Evolutionary conservation across 1,140 invertebrate genomes (phyloP).

Genomic region (Drosophila parabipectinata): DNA sequence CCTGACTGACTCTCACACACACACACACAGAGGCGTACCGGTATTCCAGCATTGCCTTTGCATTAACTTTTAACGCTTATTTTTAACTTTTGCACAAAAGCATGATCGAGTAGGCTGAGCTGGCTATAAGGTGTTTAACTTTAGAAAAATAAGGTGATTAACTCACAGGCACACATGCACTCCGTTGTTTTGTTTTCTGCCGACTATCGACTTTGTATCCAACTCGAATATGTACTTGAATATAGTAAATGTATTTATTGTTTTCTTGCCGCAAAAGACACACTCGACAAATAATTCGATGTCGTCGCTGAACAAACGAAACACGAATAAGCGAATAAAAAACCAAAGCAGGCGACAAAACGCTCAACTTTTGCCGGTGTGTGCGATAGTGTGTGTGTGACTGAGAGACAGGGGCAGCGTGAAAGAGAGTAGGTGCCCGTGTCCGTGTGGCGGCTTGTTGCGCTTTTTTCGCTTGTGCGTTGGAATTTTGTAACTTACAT

Average conservation of each 20-base stretch:
- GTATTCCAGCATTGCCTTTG: slow-evolving; percentile 61
- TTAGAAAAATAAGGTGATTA: not conserved
- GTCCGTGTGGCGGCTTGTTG: slow-evolving; percentile 38
- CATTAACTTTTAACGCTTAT: slow-evolving; percentile 40
- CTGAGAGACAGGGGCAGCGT: not conserved
- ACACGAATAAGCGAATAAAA: slow-evolving; percentile 28
- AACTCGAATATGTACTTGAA: not conserved
- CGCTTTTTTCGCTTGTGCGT: slow-evolving; percentile 43
- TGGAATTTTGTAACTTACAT: slow-evolving; percentile 46
- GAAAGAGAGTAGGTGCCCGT: slow-evolving; percentile 4
- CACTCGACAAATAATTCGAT: slow-evolving; percentile 30
- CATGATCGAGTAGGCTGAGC: not conserved
- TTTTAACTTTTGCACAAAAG: slow-evolving; percentile 14
- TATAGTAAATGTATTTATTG: slow-evolving; percentile 12
- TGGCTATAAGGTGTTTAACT: not conserved
- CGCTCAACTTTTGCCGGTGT: slow-evolving; percentile 50
- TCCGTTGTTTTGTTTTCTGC: slow-evolving; percentile 5
- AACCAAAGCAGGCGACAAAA: slow-evolving; percentile 30
- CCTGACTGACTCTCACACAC: slow-evolving; percentile 13
- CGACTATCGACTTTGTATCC: not conserved
- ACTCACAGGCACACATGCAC: slow-evolving; percentile 8
- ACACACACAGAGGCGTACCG: slow-evolving; percentile 51
- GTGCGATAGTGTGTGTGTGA: slow-evolving; percentile 12
- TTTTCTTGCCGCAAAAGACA: slow-evolving; percentile 17
- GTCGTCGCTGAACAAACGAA: slow-evolving; percentile 41